Evolutionary conservation across 2,888 invertebrate species (phyloP).

Genomic region (Leuctra nigra): DNA sequence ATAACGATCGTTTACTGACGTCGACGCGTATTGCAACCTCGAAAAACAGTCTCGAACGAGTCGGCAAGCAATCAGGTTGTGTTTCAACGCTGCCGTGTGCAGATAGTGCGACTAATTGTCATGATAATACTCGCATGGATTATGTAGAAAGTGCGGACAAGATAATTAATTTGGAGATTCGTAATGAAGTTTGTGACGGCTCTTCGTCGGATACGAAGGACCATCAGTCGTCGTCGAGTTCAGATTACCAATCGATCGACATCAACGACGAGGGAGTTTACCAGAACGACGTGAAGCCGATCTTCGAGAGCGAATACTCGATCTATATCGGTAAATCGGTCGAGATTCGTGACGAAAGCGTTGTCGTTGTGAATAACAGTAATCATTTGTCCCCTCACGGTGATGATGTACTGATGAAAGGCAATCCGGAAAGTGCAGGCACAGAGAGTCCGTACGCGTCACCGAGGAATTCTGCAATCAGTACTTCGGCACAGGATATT

Average conservation of each 20-base stretch:
- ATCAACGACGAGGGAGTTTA: not conserved
- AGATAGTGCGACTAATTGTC: not conserved
- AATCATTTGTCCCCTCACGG: not conserved
- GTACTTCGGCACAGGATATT: not conserved
- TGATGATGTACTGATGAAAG: not conserved
- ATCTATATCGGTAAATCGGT: slow-evolving; percentile 14
- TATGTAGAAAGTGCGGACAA: slow-evolving; percentile 10
- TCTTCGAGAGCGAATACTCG: slow-evolving; percentile 14
- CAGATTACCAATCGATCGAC: not conserved
- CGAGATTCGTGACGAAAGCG: not conserved
- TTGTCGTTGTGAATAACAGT: not conserved
- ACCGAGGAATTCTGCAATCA: not conserved
- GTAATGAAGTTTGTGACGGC: not conserved
- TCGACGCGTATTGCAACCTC: not conserved
- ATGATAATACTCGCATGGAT: not conserved
- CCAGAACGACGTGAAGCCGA: not conserved
- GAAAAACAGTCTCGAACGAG: slow-evolving; percentile 3
- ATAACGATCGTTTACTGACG: not conserved
- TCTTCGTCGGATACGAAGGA: slow-evolving; percentile 7
- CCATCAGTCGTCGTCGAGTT: slow-evolving; percentile 7
- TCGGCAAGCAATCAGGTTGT: not conserved
- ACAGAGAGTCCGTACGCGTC: slow-evolving; percentile 11
- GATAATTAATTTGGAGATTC: slow-evolving; percentile 3
- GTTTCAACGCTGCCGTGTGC: too few species aligned
- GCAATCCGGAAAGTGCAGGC: not conserved